phyloP scores from a whole-genome alignment of 23 tunicate species.

The Botrylloides violaceus region DNA sequence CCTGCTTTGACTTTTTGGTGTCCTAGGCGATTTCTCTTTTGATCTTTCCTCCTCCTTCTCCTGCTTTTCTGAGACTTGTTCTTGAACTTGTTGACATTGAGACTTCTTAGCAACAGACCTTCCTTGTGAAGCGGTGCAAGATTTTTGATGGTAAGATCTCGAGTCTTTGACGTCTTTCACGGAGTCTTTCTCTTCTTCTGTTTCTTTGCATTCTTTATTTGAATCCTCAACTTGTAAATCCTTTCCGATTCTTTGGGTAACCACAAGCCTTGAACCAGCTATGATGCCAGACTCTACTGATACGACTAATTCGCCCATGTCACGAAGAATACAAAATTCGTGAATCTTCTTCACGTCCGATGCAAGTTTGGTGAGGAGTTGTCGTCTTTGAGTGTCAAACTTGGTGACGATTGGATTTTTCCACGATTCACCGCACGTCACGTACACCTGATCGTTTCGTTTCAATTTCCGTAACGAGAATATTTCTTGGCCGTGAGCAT shows the following conservation, averaged over 20 bases:
- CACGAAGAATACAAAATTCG: conserved; percentile 46
- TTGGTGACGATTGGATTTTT: conserved; percentile 50
- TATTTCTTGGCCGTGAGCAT: conserved; percentile 46
- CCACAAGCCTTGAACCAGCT: conserved; percentile 6
- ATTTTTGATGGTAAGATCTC: conserved; percentile 28
- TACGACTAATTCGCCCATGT: conserved; percentile 43
- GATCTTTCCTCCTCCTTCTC: neutral
- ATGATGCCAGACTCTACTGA: conserved; percentile 10
- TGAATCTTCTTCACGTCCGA: conserved; percentile 49
- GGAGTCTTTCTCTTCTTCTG: neutral
- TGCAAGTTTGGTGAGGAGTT: conserved; percentile 51
- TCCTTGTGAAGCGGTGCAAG: too few relatives aligned
- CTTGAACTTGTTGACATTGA: conserved; percentile 48
- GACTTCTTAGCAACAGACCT: conserved; percentile 15
- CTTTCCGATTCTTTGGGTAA: neutral
- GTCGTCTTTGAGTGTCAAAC: conserved; percentile 50
- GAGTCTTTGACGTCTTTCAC: neutral
- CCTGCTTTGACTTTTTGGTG: neutral
- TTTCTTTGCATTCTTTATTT: neutral
- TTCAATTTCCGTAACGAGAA: conserved; percentile 37
- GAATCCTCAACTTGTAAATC: neutral
- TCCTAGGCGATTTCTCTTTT: neutral
- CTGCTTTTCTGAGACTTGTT: conserved; percentile 12
- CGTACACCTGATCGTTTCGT: conserved; percentile 57
- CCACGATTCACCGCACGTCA: conserved; percentile 60